Percentiles rank a stretch among this genome's conserved stretches.
Conservation (phyloP, 2,888 invertebrate species). For the Eupithecia exiguata region DNA sequence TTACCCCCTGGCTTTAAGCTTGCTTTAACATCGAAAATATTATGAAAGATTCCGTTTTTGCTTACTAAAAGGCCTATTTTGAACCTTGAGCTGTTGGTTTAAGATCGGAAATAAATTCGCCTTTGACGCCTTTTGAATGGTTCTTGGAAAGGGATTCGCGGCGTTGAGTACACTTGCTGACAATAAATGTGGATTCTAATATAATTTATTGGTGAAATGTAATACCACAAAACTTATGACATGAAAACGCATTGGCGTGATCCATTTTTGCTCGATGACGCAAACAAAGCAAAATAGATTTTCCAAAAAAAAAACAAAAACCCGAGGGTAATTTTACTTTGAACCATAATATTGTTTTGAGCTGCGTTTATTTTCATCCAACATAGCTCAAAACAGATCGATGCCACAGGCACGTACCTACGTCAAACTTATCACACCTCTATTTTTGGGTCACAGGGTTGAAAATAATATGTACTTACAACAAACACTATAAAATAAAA, state of each 20-base stretch:
- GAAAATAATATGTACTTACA: not conserved
- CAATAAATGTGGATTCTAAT: not conserved
- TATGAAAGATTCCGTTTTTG: not conserved
- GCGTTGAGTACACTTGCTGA: constrained; percentile 18
- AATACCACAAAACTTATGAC: not conserved
- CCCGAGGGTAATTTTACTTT: not conserved
- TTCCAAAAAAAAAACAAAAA: too few species aligned
- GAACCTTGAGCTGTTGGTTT: not conserved
- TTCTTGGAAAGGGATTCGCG: constrained; percentile 6
- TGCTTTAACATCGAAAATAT: not conserved
- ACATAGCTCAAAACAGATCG: not conserved
- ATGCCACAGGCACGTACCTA: not conserved
- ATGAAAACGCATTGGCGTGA: not conserved
- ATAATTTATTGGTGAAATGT: not conserved
- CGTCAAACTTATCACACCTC: not conserved
- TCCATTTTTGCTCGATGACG: too few species aligned
- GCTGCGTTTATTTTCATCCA: not conserved
- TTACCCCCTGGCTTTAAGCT: not conserved
- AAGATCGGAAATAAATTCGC: not conserved
- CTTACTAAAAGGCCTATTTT: not conserved
- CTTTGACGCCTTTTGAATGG: constrained; percentile 12
- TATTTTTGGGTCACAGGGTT: not conserved
- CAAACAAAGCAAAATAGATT: too few species aligned
- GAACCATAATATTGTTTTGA: too few species aligned
- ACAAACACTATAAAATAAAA: not conserved